A percentile compares a stretch with the other conserved stretches of the same genome.
Evolutionary conservation across 2,797 vertebrate genomes (phyloP).

Genomic region (Pteronotus mesoamericanus): DNA sequence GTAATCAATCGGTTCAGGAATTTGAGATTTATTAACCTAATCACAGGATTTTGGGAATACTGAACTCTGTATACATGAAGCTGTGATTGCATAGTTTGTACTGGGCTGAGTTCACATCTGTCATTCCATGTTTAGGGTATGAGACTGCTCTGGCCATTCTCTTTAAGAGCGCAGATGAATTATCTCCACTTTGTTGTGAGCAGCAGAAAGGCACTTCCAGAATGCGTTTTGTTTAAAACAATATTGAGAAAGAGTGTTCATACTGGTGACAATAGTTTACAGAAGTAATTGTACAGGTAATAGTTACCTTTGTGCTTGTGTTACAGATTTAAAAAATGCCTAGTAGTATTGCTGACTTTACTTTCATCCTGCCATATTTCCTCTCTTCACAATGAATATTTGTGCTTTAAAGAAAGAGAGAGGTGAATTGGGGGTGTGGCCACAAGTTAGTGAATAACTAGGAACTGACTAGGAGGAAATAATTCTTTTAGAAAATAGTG

Average conservation of each 20-base stretch:
- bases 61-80: slow-evolving; percentile 71
- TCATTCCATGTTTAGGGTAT: background rate
- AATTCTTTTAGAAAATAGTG: background rate
- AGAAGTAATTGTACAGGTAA: background rate
- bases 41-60: slow-evolving; percentile 63
- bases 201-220: background rate
- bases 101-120: slow-evolving; percentile 5
- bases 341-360: slow-evolving; percentile 9
- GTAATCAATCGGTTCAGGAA: slow-evolving; percentile 66
- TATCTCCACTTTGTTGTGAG: background rate
- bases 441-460: background rate
- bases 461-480: background rate
- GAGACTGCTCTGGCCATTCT: slow-evolving; percentile 43
- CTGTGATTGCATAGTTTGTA: slow-evolving; percentile 50
- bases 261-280: background rate
- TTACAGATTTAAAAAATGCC: background rate
- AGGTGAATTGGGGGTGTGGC: background rate
- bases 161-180: background rate
- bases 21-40: slow-evolving; percentile 73
- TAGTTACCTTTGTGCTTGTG: slow-evolving; percentile 7
- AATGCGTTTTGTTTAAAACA: slow-evolving; percentile 1
- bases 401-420: background rate
- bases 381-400: background rate
- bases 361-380: background rate
- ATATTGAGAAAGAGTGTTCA: background rate